Base-by-base conservation (phyloP, 1,140 invertebrate genomes). In the Augochlora pura region DNA sequence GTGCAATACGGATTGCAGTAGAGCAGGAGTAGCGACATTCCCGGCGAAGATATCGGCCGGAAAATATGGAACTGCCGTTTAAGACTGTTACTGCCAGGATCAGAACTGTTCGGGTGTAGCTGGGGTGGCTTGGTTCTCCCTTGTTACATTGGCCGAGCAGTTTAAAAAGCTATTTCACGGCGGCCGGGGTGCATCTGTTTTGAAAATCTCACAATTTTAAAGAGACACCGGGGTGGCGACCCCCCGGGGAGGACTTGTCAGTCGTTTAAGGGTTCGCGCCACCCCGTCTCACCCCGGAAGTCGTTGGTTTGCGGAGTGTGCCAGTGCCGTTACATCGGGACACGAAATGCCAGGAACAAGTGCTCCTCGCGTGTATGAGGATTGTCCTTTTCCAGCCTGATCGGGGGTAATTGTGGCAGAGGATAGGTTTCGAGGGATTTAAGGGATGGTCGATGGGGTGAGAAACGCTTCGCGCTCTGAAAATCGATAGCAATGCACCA, bases 151-250 rank as follows among this genome's bases (percentile, higher is more conserved):
- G 86, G 73, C 52, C 81, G 73, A 80, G 75, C 86, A 90, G 87
- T 90, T 91, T 91, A 91, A 91, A 91, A 91, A 90, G 88, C 90
- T 86, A 90, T 91, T 89, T 84, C 71, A 80, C 83, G 64, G 76
- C 63, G 66, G 79, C 38, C 81, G 84, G 89, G 90, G 89, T 91
- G 90, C 89, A 91, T 91, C 90, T 91, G 88, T 87, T 91, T 89
- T 88, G 85, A 78, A 76, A 84, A 88, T 89, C 88, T 85, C 76
- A 68, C 82, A 85, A 89, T 90, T 87, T 87, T 86, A 84, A 77
- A 81, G 86, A 83, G 81, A 86, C 84, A 67, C 74, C 32, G 54
- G 27, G 60, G 49, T 42, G 62, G 46, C 66, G 69, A n/a, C 42
- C 46, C 80, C 39, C 60, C 59, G 39, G 57, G 67, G 74, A 67